phyloP scores from a whole-genome alignment of 2,888 invertebrate genomes.

The Stegana nigrithorax region DNA sequence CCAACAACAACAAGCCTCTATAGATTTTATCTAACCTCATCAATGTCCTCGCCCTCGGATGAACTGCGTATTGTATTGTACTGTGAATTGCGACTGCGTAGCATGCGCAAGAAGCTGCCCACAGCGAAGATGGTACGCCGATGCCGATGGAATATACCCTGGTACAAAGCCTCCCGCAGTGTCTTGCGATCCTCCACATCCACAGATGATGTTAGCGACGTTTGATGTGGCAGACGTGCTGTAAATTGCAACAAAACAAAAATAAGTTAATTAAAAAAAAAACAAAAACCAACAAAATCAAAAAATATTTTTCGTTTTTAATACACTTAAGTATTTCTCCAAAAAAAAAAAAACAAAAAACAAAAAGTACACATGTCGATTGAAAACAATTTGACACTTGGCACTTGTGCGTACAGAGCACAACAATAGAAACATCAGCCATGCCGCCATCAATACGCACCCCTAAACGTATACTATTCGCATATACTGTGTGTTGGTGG shows the following conservation, averaged over 20 bases:
- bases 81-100: conserved; percentile 80
- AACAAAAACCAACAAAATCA: no score
- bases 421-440: no score
- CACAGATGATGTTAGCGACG: conserved; percentile 73
- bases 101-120: conserved; percentile 80
- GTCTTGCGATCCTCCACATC: conserved; percentile 78
- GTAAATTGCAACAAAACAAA: conserved; percentile 33
- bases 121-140: conserved; percentile 81
- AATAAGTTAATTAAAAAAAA: conserved; percentile 28
- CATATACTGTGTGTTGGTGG: no score
- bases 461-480: no score
- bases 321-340: no score
- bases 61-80: conserved; percentile 78
- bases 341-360: no score
- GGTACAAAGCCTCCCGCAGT: conserved; percentile 77
- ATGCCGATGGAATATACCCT: conserved; percentile 83
- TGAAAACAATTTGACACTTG: no score
- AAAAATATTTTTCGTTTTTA: no score
- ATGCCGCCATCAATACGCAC: no score
- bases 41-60: conserved; percentile 68
- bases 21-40: conserved; percentile 67
- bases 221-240: conserved; percentile 73
- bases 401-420: no score
- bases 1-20: not conserved
- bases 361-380: no score